Evolutionary conservation across 1,140 invertebrate genomes (phyloP).

Genomic region (Lanistes nyassanus): DNA sequence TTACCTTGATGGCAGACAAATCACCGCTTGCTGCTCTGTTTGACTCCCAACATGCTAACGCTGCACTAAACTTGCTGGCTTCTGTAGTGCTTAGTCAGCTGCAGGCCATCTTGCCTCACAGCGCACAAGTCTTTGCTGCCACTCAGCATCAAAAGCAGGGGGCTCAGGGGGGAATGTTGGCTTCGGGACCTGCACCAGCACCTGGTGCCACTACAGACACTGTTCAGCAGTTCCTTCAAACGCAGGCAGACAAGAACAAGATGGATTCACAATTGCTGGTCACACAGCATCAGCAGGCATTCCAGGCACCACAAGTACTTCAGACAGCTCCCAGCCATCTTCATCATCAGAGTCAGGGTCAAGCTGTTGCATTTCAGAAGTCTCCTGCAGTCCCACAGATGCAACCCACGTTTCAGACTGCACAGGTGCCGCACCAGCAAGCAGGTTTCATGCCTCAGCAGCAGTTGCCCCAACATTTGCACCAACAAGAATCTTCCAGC

Average conservation of each 20-base stretch:
- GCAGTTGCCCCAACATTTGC: neutral
- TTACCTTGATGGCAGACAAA: neutral
- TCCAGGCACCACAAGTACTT: too few relatives aligned
- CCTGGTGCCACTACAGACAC: too few relatives aligned
- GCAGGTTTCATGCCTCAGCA: neutral
- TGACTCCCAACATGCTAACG: slow-evolving; percentile 7
- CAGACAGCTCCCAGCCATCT: too few relatives aligned
- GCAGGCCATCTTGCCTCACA: neutral
- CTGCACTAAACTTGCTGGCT: neutral
- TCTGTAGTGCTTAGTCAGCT: neutral
- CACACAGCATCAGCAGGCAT: too few relatives aligned
- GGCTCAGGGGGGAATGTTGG: too few relatives aligned
- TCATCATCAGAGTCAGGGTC: too few relatives aligned
- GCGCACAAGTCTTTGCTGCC: neutral
- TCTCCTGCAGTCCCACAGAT: too few relatives aligned
- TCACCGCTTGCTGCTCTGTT: slow-evolving; percentile 10
- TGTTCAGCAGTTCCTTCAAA: too few relatives aligned
- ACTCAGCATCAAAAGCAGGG: neutral
- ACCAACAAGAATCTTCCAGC: neutral
- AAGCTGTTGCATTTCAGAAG: too few relatives aligned
- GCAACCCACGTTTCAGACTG: neutral
- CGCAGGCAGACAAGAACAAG: too few relatives aligned
- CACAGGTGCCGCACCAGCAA: neutral
- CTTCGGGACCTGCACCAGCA: too few relatives aligned
- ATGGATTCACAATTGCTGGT: too few relatives aligned